Evolutionary conservation across 2,113 vertebrate species (phyloP).

Genomic region (Fulmarus glacialis): DNA sequence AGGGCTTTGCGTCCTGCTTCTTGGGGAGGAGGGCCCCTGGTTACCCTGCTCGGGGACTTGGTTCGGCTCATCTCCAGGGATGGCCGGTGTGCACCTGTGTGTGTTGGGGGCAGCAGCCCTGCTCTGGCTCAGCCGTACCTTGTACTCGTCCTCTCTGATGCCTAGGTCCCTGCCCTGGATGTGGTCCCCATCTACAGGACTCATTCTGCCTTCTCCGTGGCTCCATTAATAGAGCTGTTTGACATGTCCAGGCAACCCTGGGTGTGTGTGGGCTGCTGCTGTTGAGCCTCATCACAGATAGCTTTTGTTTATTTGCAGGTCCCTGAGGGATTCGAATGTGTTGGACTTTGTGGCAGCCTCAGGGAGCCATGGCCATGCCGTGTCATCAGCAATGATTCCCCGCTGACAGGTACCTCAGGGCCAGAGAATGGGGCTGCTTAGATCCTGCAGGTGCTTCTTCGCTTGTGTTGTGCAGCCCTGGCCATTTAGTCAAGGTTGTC

Average conservation of each 20-base stretch:
- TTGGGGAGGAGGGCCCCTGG: background rate
- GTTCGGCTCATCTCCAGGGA: accelerated
- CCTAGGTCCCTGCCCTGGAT: background rate
- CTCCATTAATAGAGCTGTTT: background rate
- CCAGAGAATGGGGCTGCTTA: background rate
- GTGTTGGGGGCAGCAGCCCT: background rate
- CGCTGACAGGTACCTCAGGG: background rate
- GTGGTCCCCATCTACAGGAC: background rate
- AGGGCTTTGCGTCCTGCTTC: background rate
- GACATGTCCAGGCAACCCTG: accelerated
- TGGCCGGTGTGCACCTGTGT: background rate
- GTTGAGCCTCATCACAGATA: accelerated
- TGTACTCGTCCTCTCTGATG: background rate
- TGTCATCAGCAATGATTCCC: background rate
- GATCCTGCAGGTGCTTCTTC: background rate
- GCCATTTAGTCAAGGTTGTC: accelerated
- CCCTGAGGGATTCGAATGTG: background rate
- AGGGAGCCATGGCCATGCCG: background rate
- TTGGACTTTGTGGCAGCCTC: background rate
- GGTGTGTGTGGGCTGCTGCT: background rate
- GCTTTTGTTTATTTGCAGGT: background rate
- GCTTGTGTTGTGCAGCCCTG: too few species aligned
- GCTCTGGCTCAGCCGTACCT: background rate
- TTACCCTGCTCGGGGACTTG: background rate
- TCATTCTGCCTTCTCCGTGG: background rate